Evolutionary conservation across 2,113 vertebrate species (phyloP), one percentile per base, ranked within the genome.

Genomic region (Microcebus ravelobensis): DNA sequence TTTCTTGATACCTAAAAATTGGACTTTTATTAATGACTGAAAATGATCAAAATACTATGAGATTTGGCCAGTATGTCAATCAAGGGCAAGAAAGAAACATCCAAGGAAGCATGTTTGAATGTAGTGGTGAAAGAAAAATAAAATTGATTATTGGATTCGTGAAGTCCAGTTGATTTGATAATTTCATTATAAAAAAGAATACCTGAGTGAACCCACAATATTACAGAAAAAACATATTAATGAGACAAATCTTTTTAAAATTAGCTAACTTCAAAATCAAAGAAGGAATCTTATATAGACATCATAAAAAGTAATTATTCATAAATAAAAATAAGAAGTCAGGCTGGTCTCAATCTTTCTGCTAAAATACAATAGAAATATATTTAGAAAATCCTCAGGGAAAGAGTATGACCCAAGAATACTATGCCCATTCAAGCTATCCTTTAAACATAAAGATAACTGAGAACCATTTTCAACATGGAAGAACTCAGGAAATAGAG

Each of bases 221-320:
- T 92, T 82, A 25, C 34, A 65, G 76, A 84, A 68, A 95, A 95
- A 83, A 83, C 76, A 68, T 88, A 76, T 92, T 61, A 42, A 74
- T 3, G 65, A 59, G 25, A 48, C 20, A 95, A 57, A 79, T 71
- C 12, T 74, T 89, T 63, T n/a, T 34, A 79, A 81, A 95, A 73
- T 71, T 65, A 82, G 2, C 27, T 76, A 50, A 21, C 34, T 90
- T 73, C 36, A 81, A 85, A 96, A 86, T 68, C 48, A 74, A 83
- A 68, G 34, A 52, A 34, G 42, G 2, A 57, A 48, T 86, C 18
- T 31, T 87, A 25, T 87, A 25, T n/a, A 61, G 10, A 68, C 8
- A 77, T 31, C 45, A 57, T 45, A 31, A 14, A 65, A 73, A 86
- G 65, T 39, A 81, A 73, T 57, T 48, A 86, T 55, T 61, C 93